A percentile compares a stretch with the other conserved stretches of the same genome.
Conservation (phyloP, 2,113 vertebrate species). For the Sylvietta virens region DNA sequence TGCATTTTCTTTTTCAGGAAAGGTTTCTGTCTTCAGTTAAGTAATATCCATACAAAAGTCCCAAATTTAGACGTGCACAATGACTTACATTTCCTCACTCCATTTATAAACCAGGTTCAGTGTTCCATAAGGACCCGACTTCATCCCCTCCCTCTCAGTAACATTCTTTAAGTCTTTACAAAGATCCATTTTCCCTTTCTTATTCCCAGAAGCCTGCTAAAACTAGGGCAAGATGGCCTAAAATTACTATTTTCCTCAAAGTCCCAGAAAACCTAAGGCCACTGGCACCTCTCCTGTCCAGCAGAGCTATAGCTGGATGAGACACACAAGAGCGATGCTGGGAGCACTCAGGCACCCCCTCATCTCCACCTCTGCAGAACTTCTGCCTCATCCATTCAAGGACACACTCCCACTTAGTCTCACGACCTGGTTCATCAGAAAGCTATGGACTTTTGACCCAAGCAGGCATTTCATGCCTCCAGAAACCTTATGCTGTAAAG, state of each 20-base stretch:
- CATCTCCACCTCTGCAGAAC: not conserved
- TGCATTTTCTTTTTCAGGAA: constrained; percentile 5
- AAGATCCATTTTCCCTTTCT: constrained; percentile 53
- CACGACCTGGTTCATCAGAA: not conserved
- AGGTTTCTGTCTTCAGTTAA: constrained; percentile 30
- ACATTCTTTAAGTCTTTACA: constrained; percentile 44
- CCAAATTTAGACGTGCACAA: constrained; percentile 35
- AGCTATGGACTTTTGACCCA: not conserved
- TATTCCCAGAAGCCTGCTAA: constrained; percentile 60
- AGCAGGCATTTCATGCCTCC: not conserved
- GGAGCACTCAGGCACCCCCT: not conserved
- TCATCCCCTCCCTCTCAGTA: constrained; percentile 11
- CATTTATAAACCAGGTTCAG: constrained; percentile 32
- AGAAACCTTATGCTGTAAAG: constrained; percentile 1
- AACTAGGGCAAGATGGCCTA: constrained; percentile 57
- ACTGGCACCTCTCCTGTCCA: not conserved
- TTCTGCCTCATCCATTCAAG: not conserved
- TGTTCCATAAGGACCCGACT: constrained; percentile 21
- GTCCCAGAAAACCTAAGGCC: constrained; percentile 15
- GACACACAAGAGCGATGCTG: accelerated
- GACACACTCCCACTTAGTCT: not conserved
- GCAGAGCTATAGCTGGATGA: not conserved
- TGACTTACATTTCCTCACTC: constrained; percentile 26
- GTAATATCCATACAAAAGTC: constrained; percentile 38
- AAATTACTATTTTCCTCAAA: constrained; percentile 60